Conservation (phyloP, 2,888 invertebrate species). For the Caenorhabditis wallacei region DNA sequence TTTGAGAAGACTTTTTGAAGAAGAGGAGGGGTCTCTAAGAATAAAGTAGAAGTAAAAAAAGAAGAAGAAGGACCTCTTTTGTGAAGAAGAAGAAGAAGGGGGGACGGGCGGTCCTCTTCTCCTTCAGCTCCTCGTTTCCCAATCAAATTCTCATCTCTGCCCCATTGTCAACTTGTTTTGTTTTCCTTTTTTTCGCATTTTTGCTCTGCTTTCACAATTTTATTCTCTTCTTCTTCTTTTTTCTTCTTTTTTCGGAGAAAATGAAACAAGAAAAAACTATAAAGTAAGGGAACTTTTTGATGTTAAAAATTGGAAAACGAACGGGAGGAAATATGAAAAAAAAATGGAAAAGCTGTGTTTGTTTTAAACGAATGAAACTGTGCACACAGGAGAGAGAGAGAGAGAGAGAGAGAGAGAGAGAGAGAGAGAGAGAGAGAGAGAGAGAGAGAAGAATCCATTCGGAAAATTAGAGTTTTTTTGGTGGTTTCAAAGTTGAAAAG, state of each 20-base stretch:
- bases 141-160: slow-evolving; percentile 63
- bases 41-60: slow-evolving; percentile 14
- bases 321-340: background rate
- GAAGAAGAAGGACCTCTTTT: slow-evolving; percentile 25
- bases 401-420: background rate
- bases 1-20: slow-evolving; percentile 13
- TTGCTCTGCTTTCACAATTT: slow-evolving; percentile 40
- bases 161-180: slow-evolving; percentile 64
- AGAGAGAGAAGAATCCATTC: background rate
- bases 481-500: slow-evolving; percentile 7
- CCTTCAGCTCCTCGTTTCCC: slow-evolving; percentile 48
- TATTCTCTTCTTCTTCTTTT: slow-evolving; percentile 17
- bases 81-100: slow-evolving; percentile 23
- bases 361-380: slow-evolving; percentile 47
- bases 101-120: slow-evolving; percentile 1
- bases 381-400: slow-evolving; percentile 28
- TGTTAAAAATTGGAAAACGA: background rate
- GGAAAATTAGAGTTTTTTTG: slow-evolving; percentile 3
- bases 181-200: slow-evolving; percentile 38
- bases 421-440: background rate
- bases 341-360: slow-evolving; percentile 5
- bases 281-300: slow-evolving; percentile 2
- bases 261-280: background rate
- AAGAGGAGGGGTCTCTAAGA: background rate
- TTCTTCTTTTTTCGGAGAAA: slow-evolving; percentile 17